A percentile compares a stretch with the other conserved stretches of the same genome.
Evolutionary conservation across 2,888 invertebrate species (phyloP).

Genomic region (Diabrotica balteata): DNA sequence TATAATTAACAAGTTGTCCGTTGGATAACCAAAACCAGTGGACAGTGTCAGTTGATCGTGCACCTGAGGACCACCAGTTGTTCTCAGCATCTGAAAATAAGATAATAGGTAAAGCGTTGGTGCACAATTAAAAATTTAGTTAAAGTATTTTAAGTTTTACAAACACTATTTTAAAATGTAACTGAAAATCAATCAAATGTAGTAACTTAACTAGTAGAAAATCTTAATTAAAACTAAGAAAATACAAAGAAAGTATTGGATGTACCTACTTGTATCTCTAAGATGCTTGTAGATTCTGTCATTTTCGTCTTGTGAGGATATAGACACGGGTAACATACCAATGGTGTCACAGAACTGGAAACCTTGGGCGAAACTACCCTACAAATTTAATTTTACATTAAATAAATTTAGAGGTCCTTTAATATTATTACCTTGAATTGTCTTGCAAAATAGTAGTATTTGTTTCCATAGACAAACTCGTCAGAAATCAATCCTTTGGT

Average conservation of each 20-base stretch:
- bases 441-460: slow-evolving; percentile 18
- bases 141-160: too few species aligned
- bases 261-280: slow-evolving; percentile 23
- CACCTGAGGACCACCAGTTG: slow-evolving; percentile 27
- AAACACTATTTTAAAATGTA: too few species aligned
- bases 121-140: too few species aligned
- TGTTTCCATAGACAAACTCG: slow-evolving; percentile 8
- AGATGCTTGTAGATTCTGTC: slow-evolving; percentile 12
- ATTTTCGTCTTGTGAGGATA: slow-evolving; percentile 16
- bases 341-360: slow-evolving; percentile 21
- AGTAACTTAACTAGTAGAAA: too few species aligned
- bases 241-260: not conserved
- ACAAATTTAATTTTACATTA: not conserved
- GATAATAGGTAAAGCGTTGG: not conserved
- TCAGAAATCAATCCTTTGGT: not conserved
- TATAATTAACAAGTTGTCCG: slow-evolving; percentile 4
- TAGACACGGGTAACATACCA: slow-evolving; percentile 12
- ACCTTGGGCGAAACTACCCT: slow-evolving; percentile 23
- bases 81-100: slow-evolving; percentile 17
- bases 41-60: slow-evolving; percentile 18
- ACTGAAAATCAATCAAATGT: too few species aligned
- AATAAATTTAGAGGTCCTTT: not conserved
- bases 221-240: not conserved
- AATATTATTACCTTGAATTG: slow-evolving; percentile 17
- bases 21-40: slow-evolving; percentile 25